Percentiles rank a stretch among this genome's conserved stretches.
Conservation (phyloP, 2,888 invertebrate species). For the Rhagium mordax region DNA sequence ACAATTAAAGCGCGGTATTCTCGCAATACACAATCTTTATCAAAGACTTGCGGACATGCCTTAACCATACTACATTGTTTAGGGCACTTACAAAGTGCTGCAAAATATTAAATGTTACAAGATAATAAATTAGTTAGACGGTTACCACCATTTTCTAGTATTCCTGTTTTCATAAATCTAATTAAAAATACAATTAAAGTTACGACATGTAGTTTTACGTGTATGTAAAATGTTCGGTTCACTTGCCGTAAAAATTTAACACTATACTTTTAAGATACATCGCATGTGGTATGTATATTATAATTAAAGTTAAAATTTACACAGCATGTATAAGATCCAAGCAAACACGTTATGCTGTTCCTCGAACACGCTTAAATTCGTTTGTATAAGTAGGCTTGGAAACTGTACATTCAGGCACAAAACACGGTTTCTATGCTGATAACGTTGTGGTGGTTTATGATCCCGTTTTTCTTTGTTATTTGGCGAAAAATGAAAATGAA, state of each 20-base stretch:
- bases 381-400: slow-evolving; percentile 26
- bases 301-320: slow-evolving; percentile 37
- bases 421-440: slow-evolving; percentile 21
- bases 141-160: background rate
- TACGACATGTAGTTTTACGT: slow-evolving; percentile 13
- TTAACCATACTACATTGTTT: too few relatives aligned
- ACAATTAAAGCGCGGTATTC: too few relatives aligned
- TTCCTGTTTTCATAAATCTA: background rate
- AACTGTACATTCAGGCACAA: slow-evolving; percentile 22
- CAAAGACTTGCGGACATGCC: too few relatives aligned
- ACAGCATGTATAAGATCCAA: slow-evolving; percentile 25
- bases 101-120: background rate
- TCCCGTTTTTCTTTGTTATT: slow-evolving; percentile 24
- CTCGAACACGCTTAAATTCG: slow-evolving; percentile 21
- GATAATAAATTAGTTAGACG: background rate
- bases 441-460: slow-evolving; percentile 17
- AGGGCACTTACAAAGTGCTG: too few relatives aligned
- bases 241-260: slow-evolving; percentile 14
- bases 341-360: slow-evolving; percentile 27
- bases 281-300: slow-evolving; percentile 29
- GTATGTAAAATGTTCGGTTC: slow-evolving; percentile 12
- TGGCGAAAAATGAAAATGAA: slow-evolving; percentile 28
- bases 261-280: slow-evolving; percentile 27
- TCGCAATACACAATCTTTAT: too few relatives aligned
- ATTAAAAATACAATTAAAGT: slow-evolving; percentile 11